Evolutionary conservation across 2,113 vertebrate genomes (phyloP).

Genomic region (Sinocyclocheilus anophthalmus): DNA sequence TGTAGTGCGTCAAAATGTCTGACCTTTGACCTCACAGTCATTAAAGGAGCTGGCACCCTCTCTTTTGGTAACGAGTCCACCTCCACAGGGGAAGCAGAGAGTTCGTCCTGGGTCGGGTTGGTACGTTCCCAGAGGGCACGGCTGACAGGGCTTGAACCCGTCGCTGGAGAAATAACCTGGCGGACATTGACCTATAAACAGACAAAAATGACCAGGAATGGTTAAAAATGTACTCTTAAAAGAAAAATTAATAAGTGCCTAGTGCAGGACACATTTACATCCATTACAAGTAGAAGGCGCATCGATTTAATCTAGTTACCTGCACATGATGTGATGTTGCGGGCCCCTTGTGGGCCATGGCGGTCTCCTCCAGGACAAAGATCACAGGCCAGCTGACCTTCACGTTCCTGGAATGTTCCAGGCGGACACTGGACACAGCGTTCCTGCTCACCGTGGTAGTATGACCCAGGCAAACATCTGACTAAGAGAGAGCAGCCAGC

Average conservation of each 20-base stretch:
- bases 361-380: constrained; percentile 92
- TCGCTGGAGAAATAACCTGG: constrained; percentile 87
- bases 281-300: background rate
- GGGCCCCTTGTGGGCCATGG: constrained; percentile 86
- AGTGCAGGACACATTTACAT: background rate
- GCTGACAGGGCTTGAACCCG: constrained; percentile 93
- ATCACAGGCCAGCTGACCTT: constrained; percentile 96
- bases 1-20: background rate
- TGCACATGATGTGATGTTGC: constrained; percentile 90
- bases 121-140: constrained; percentile 86
- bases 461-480: constrained; percentile 93
- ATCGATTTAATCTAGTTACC: constrained; percentile 70
- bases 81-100: constrained; percentile 92
- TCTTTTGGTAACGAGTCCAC: constrained; percentile 87
- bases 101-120: constrained; percentile 90
- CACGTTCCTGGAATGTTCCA: constrained; percentile 95
- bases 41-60: constrained; percentile 93
- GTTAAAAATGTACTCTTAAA: constrained; percentile 1
- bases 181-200: constrained; percentile 85
- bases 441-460: constrained; percentile 94
- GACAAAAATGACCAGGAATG: background rate
- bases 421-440: constrained; percentile 91
- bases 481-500: constrained; percentile 80
- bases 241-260: background rate
- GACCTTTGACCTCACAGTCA: constrained; percentile 96